These are phyloP conservation scores for Pollenia griseotomentosa DNA, from an alignment of 2,888 invertebrate species.

Conservation along the genomic window DNA sequence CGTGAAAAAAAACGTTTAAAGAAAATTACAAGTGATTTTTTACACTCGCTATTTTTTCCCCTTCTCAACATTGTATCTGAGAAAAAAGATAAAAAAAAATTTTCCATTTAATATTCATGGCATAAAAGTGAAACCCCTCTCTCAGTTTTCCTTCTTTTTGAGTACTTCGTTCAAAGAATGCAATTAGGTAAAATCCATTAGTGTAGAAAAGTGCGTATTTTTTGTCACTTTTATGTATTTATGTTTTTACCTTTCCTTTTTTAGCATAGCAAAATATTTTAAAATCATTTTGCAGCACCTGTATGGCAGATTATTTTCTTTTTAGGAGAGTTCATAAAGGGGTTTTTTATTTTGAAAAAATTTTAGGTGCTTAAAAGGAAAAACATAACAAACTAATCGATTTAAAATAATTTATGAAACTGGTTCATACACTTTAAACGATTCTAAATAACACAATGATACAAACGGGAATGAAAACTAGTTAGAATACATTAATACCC, in stretches of 20 bases:
- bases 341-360: not conserved
- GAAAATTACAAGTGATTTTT: too few species aligned
- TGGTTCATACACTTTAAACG: too few species aligned
- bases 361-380: not conserved
- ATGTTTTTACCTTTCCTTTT: not conserved
- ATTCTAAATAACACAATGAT: too few species aligned
- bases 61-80: not conserved
- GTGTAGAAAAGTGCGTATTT: constrained; percentile 45
- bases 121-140: not conserved
- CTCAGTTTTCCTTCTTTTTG: not conserved
- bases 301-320: not conserved
- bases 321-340: not conserved
- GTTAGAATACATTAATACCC: too few species aligned
- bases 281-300: constrained; percentile 17
- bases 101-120: constrained; percentile 48
- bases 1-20: too few species aligned
- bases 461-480: too few species aligned
- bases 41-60: not conserved
- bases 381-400: too few species aligned
- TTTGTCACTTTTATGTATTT: constrained; percentile 13
- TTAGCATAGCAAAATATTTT: constrained; percentile 10
- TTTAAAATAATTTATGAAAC: too few species aligned
- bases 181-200: constrained; percentile 71
- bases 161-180: constrained; percentile 32
- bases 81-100: constrained; percentile 9